phyloP scores from a whole-genome alignment of 2,888 invertebrate genomes.

The Dolichopus griseipennis region DNA sequence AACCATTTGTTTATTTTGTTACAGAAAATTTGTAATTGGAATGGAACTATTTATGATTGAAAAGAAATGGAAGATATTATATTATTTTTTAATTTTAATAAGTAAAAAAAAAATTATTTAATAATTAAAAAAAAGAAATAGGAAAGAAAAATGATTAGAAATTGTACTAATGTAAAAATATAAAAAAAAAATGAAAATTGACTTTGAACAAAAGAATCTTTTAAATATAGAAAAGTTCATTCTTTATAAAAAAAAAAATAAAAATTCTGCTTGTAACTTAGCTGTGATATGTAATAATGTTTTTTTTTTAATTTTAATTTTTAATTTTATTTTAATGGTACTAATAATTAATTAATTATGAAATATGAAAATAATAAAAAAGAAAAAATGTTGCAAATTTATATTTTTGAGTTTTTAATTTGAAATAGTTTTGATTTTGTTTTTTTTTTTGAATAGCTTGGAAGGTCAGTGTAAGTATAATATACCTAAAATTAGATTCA shows the following conservation, averaged over 20 bases:
- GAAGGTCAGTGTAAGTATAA: too few species aligned
- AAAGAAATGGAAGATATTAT: neutral
- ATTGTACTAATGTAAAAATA: too few species aligned
- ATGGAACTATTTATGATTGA: neutral
- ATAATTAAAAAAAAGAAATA: neutral
- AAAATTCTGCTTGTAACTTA: slow-evolving; percentile 5
- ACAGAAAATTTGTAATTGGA: neutral
- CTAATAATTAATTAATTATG: slow-evolving; percentile 4
- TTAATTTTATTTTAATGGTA: neutral
- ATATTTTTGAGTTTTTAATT: too few species aligned
- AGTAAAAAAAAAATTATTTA: neutral
- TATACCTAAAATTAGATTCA: too few species aligned
- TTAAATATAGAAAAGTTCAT: neutral
- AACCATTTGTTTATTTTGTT: neutral
- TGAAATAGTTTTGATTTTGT: too few species aligned
- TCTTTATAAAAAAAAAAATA: neutral
- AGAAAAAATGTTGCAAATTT: neutral
- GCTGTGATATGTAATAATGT: slow-evolving; percentile 6
- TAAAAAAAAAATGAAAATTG: too few species aligned
- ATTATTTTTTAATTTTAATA: neutral
- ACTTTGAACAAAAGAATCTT: neutral
- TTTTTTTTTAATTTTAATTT: too few species aligned
- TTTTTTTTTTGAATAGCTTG: too few species aligned
- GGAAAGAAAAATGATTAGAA: too few species aligned
- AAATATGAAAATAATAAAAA: neutral